Evolutionary conservation across 2,888 invertebrate species (phyloP).

Genomic region (Megalurothrips usitatus): DNA sequence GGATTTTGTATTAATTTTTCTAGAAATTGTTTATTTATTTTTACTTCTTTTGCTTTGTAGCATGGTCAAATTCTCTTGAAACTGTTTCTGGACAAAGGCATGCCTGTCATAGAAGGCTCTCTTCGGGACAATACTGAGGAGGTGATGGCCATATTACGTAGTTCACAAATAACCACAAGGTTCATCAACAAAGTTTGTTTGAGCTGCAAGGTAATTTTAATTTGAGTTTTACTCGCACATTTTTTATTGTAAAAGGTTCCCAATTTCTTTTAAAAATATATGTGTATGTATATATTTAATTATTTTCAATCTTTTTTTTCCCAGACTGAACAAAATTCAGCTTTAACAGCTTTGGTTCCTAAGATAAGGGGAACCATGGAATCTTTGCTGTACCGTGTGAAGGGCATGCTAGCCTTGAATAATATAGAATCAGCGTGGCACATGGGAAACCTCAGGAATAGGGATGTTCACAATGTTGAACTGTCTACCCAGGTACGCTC

Average conservation of each 20-base stretch:
- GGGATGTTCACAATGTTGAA: constrained; percentile 7
- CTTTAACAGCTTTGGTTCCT: not conserved
- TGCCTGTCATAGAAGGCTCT: not conserved
- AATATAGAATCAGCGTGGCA: constrained; percentile 13
- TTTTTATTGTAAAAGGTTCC: not conserved
- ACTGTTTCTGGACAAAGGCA: not conserved
- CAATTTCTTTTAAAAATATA: no score
- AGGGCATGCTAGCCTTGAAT: not conserved
- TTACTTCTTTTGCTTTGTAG: not conserved
- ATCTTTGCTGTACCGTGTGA: not conserved
- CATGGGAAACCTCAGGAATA: not conserved
- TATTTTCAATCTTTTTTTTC: not conserved
- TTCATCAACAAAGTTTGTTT: constrained; percentile 5
- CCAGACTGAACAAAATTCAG: not conserved
- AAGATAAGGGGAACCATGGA: constrained; percentile 5
- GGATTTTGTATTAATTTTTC: not conserved
- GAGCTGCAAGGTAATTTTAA: not conserved
- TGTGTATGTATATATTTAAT: no score
- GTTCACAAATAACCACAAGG: not conserved
- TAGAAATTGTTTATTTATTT: not conserved
- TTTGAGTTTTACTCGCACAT: not conserved
- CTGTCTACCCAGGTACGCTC: not conserved
- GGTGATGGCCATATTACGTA: not conserved
- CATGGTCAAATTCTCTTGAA: not conserved
- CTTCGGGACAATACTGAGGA: not conserved